These are phyloP conservation scores for Magallana angulata DNA, from an alignment of 1,140 invertebrate species.

Conservation along the genomic window DNA sequence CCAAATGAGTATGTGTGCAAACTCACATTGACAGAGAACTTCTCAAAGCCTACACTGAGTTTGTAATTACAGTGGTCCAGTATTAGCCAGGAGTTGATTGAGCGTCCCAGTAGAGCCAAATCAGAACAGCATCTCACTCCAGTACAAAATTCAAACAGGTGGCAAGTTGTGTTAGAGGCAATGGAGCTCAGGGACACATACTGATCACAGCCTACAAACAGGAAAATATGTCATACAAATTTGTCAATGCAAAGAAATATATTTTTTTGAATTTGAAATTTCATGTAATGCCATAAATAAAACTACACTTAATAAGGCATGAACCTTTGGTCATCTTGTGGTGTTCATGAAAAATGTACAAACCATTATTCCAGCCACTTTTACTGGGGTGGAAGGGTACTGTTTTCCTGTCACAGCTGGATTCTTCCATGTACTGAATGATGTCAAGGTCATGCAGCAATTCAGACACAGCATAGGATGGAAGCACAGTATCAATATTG, in stretches of 20 bases:
- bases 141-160: conserved; percentile 48
- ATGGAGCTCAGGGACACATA: conserved; percentile 41
- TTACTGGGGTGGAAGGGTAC: not conserved
- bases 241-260: too few species aligned
- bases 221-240: not conserved
- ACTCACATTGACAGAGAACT: conserved; percentile 41
- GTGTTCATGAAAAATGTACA: not conserved
- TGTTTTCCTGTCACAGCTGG: not conserved
- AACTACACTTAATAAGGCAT: too few species aligned
- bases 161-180: conserved; percentile 41
- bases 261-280: too few species aligned
- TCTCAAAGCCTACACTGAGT: conserved; percentile 54
- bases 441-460: conserved; percentile 40
- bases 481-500: not conserved
- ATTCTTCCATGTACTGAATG: not conserved
- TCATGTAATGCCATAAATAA: too few species aligned
- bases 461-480: conserved; percentile 4
- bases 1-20: conserved; percentile 50
- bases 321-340: too few species aligned
- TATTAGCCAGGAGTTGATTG: conserved; percentile 45
- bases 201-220: conserved; percentile 46
- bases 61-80: conserved; percentile 53
- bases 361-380: conserved; percentile 39
- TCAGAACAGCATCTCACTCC: conserved; percentile 52
- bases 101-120: conserved; percentile 20